Base-by-base conservation (phyloP, 1,140 invertebrate genomes). In the Diabrotica undecimpunctata region DNA sequence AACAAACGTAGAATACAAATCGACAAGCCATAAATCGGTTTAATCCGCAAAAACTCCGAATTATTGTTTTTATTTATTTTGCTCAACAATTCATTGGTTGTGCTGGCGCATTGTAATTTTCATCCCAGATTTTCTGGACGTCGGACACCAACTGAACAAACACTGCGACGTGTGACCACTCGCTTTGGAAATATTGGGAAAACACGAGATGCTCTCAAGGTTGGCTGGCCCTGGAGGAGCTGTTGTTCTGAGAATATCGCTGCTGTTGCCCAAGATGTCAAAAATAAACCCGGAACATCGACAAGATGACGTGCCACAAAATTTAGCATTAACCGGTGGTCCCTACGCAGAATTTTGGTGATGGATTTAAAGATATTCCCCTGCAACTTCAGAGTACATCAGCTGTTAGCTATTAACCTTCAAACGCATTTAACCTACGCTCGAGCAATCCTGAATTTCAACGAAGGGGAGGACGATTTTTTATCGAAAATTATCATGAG, bases 51-150 rank as follows among this genome's bases (percentile, higher is more conserved):
- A 10, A 46, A 46, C 1, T 7, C 0, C 7, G 39, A 46, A 46
- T 8, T 8, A 2, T 46, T 46, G 39, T 46, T 46, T 46, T 8
- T 10, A 46, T 46, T 46, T 46, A n/a, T 46, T 46, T 46, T 46
- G 39, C 39, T 7, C 39, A 8, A 46, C 39, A 46, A 11, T 61
- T 46, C 1, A 11, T 61, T 9, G 41, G 50, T 50, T 11, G 59
- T 61, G 46, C 46, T 46, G 59, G 59, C 59, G 14, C 59, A 61
- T 7, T 2, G 37, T 50, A 14, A 61, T 50, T 61, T 61, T 61
- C 12, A 39, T 12, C 59, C 37, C 36, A 61, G 7, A 61, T 61
- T 37, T 61, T 50, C 38, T 35, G 59, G 12, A 11, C 59, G 59
- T 61, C 5, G 37, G 14, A 61, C 59, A 1, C 37, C 59, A 61